A percentile compares a stretch with the other conserved stretches of the same genome.
These are phyloP conservation scores for Arion vulgaris DNA, from an alignment of 1,140 invertebrate species.

Conservation along the genomic window DNA sequence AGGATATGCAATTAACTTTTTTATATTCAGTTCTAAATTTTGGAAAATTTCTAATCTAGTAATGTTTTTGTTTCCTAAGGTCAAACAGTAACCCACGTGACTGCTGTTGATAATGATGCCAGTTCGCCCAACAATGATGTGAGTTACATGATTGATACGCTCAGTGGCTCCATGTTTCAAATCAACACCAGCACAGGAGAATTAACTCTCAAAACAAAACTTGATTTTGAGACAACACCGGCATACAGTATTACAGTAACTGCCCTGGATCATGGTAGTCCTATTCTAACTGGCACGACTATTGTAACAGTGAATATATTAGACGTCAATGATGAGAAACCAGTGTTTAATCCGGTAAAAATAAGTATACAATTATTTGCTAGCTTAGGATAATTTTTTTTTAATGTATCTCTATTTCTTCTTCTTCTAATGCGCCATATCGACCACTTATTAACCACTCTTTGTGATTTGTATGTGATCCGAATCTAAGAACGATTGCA, in stretches of 20 bases:
- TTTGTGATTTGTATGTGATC: too few species aligned
- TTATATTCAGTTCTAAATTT: too few species aligned
- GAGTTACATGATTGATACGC: constrained; percentile 19
- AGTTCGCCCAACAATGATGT: background rate
- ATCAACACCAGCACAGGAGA: constrained; percentile 9
- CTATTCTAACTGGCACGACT: constrained; percentile 11
- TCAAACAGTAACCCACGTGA: background rate
- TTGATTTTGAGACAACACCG: background rate
- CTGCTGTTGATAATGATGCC: background rate
- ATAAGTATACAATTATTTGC: too few species aligned
- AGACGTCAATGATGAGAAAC: constrained; percentile 17
- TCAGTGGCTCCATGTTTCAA: background rate
- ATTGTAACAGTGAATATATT: background rate
- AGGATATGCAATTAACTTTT: too few species aligned
- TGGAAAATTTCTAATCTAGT: too few species aligned
- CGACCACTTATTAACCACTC: too few species aligned
- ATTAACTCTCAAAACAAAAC: background rate
- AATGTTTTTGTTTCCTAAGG: background rate
- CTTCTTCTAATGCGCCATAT: too few species aligned
- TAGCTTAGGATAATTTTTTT: background rate
- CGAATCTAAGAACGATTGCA: too few species aligned
- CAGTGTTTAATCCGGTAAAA: background rate
- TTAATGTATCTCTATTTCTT: too few species aligned
- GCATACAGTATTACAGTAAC: constrained; percentile 13
- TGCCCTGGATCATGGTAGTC: constrained; percentile 14